phyloP scores from a whole-genome alignment of 2,888 invertebrate species.

The Drosophila sordidapex region DNA sequence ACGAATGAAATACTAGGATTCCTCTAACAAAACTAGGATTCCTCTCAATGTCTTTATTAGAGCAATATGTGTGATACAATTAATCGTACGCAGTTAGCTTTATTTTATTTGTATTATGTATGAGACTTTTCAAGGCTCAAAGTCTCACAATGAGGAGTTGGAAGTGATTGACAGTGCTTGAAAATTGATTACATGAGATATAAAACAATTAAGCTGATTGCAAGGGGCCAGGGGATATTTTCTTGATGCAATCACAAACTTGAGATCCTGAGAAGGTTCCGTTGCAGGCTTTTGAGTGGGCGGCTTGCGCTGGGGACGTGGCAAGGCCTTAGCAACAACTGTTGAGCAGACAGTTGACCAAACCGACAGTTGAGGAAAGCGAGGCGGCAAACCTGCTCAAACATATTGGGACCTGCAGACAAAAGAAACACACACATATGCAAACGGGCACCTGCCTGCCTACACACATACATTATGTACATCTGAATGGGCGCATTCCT shows the following conservation, averaged over 20 bases:
- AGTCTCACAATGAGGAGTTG: neutral
- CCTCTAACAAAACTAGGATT: neutral
- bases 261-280: constrained; percentile 17
- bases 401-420: constrained; percentile 1
- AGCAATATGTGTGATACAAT: neutral
- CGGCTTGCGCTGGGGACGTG: neutral
- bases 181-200: constrained; percentile 8
- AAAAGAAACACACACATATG: constrained; percentile 14
- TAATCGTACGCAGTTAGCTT: neutral
- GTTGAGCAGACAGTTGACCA: constrained; percentile 31
- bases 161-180: neutral
- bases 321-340: neutral
- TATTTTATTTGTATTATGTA: neutral
- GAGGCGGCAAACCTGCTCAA: constrained; percentile 19
- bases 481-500: constrained; percentile 67
- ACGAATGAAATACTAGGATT: neutral
- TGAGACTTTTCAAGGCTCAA: neutral
- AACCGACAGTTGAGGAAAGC: constrained; percentile 6
- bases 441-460: neutral
- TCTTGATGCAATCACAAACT: constrained; percentile 43
- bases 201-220: constrained; percentile 34
- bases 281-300: neutral
- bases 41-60: neutral
- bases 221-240: constrained; percentile 27
- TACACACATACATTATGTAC: constrained; percentile 17